These are phyloP conservation scores for Chloroceryle amazona DNA, from an alignment of 2,797 vertebrate genomes.

Conservation along the genomic window DNA sequence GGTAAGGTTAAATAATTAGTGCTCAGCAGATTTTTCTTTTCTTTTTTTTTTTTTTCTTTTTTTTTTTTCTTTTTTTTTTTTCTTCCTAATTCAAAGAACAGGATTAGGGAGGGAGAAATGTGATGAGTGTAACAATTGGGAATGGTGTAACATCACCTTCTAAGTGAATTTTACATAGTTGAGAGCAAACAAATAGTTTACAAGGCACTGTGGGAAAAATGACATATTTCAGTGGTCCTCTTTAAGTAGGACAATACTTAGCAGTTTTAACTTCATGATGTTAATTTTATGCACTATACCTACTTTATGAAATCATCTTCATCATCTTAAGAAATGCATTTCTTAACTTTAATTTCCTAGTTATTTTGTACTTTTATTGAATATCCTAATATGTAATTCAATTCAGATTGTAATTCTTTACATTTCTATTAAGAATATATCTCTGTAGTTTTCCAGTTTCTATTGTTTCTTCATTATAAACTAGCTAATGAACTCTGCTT, in stretches of 20 bases:
- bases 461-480: background rate
- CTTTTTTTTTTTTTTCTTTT: conserved; percentile 63
- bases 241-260: conserved; percentile 33
- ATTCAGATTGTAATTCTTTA: background rate
- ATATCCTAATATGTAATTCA: background rate
- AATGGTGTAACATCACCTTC: conserved; percentile 49
- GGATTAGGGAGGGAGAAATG: conserved; percentile 88
- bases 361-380: background rate
- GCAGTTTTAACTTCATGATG: conserved; percentile 35
- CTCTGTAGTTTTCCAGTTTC: background rate
- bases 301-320: background rate
- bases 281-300: background rate
- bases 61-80: conserved; percentile 61
- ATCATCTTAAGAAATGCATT: conserved; percentile 22
- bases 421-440: background rate
- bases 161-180: conserved; percentile 66
- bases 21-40: conserved; percentile 75
- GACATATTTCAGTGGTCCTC: conserved; percentile 2
- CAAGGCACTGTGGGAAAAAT: conserved; percentile 4
- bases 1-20: conserved; percentile 91
- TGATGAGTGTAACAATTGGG: conserved; percentile 88
- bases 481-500: background rate
- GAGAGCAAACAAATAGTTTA: conserved; percentile 41
- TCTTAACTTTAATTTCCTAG: background rate
- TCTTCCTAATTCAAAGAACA: conserved; percentile 83